phyloP scores from a whole-genome alignment of 1,140 invertebrate species.

The Drosophila erecta region DNA sequence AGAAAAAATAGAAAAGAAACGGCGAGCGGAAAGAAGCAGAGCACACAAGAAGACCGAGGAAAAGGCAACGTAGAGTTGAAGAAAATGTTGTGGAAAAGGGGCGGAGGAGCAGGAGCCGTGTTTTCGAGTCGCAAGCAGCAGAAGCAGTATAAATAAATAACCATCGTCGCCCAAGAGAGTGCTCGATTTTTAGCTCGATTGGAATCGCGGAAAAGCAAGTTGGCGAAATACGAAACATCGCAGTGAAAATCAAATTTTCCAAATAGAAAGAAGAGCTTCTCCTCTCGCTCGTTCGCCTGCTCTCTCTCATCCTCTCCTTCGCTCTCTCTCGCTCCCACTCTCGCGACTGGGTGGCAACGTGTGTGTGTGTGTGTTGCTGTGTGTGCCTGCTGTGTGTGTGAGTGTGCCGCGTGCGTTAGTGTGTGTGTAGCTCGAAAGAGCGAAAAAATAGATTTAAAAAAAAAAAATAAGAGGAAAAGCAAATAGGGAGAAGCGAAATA shows the following conservation, averaged over 20 bases:
- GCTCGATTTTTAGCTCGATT: slow-evolving; percentile 1
- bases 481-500: slow-evolving; percentile 46
- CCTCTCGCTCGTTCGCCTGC: slow-evolving; percentile 23
- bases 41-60: slow-evolving; percentile 44
- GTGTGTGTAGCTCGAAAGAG: slow-evolving; percentile 47
- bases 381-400: slow-evolving; percentile 34
- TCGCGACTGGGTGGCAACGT: slow-evolving; percentile 53
- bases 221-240: slow-evolving; percentile 47
- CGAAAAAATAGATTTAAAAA: slow-evolving; percentile 32
- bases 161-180: not conserved
- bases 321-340: slow-evolving; percentile 25
- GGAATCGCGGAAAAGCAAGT: slow-evolving; percentile 22
- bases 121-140: slow-evolving; percentile 48
- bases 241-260: slow-evolving; percentile 81
- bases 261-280: slow-evolving; percentile 73
- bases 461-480: slow-evolving; percentile 17
- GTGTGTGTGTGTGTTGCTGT: slow-evolving; percentile 43
- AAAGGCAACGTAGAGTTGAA: slow-evolving; percentile 70
- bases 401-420: slow-evolving; percentile 50
- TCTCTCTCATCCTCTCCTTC: slow-evolving; percentile 17
- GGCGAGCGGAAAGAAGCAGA: slow-evolving; percentile 33
- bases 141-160: slow-evolving; percentile 74
- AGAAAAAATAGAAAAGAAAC: slow-evolving; percentile 50
- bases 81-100: slow-evolving; percentile 73
- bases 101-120: slow-evolving; percentile 61